These are phyloP conservation scores for Passer montanus DNA, from an alignment of 2,113 vertebrate genomes.

Conservation along the genomic window DNA sequence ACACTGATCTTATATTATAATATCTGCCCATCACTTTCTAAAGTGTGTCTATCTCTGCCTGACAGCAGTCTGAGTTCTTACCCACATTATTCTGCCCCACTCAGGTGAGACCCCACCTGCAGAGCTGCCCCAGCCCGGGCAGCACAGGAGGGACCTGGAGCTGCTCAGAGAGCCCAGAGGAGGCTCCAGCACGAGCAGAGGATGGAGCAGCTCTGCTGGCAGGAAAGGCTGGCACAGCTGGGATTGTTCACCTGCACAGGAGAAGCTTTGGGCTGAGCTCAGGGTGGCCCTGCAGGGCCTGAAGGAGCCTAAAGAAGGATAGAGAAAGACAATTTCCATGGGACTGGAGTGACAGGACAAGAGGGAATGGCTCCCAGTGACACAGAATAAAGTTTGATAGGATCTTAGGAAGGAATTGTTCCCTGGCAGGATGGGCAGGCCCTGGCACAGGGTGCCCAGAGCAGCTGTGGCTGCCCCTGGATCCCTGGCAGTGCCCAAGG, in stretches of 20 bases:
- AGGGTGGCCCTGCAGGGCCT: not conserved
- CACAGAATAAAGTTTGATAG: not conserved
- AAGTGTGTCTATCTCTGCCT: not conserved
- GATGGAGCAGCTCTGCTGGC: not conserved
- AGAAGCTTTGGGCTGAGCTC: not conserved
- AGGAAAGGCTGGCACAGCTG: not conserved
- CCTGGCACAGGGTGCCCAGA: not conserved
- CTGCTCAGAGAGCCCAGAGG: not conserved
- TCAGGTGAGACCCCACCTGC: not conserved
- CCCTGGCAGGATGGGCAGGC: not conserved
- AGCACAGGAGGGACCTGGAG: not conserved
- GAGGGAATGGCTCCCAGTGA: not conserved
- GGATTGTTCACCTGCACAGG: not conserved
- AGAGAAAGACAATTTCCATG: not conserved
- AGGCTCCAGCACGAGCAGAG: not conserved
- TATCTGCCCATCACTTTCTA: not conserved
- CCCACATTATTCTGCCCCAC: not conserved
- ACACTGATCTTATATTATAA: not conserved
- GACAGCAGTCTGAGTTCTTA: not conserved
- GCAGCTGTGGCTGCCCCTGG: not conserved
- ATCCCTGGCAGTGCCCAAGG: not conserved
- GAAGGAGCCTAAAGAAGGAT: not conserved
- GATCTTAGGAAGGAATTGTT: not conserved
- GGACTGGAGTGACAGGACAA: not conserved
- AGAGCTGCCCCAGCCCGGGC: not conserved